Evolutionary conservation across 2,888 invertebrate genomes (phyloP), one percentile per base, ranked within the genome.

Genomic region (Aphidoletes aphidimyza): DNA sequence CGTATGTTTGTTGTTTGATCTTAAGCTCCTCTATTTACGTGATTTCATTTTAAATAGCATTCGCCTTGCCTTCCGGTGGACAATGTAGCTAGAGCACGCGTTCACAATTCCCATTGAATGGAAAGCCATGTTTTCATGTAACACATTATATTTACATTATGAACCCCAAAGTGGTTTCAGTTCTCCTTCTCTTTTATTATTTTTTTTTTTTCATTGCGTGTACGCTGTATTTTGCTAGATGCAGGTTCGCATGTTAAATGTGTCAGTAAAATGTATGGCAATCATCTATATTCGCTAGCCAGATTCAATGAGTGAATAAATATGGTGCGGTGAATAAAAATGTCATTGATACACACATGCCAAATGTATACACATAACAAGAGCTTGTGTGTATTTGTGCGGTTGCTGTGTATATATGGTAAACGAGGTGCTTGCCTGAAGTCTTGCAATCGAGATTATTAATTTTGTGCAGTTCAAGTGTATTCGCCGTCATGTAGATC

Each of bases 291-390:
- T 9, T 42, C 14, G 42, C 42, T 14, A 42, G n/a, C n/a, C n/a
- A n/a, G n/a, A n/a, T 42, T 42, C 42, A 42, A 42, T 42, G 42
- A n/a, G n/a, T 42, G 42, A 42, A 42, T 42, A 42, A 42, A 69
- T 69, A 69, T 69, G 30, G 69, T 69, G 69, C 69, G 30, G 30
- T n/a, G 34, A 69, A 69, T 69, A 69, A 69, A 34, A 69, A 69
- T 69, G 69, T 69, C 69, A 34, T 30, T 69, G 69, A 69, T 69
- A 69, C 69, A n/a, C n/a, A n/a, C n/a, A n/a, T n/a, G n/a, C n/a
- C n/a, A n/a, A n/a, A n/a, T n/a, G n/a, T n/a, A n/a, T n/a, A n/a
- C n/a, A n/a, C n/a, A n/a, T n/a, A n/a, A 42, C 42, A 69, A 69
- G 5, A 69, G 14, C 11, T 69, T 30, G 30, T 30, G 69, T 69